Conservation (phyloP, 2,888 invertebrate genomes). For the Tenthredo amoena region DNA sequence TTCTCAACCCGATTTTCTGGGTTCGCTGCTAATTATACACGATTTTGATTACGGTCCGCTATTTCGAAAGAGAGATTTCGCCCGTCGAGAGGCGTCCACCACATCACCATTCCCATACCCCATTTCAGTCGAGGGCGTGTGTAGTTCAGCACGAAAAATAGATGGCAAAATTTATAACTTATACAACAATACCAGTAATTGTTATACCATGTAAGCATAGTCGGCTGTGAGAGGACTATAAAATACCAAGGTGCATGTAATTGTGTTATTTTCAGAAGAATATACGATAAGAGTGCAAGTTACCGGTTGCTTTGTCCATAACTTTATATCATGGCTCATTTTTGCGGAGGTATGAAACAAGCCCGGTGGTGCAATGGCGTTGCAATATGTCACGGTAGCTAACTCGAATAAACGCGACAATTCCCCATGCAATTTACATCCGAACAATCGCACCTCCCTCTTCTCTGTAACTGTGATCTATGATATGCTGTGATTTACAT, state of each 20-base stretch:
- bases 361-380: not conserved
- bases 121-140: not conserved
- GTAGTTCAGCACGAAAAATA: not conserved
- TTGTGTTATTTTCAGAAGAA: not conserved
- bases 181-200: not conserved
- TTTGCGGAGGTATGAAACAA: conserved; percentile 1
- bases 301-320: not conserved
- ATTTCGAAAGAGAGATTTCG: conserved; percentile 9
- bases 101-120: conserved; percentile 1
- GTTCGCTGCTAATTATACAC: conserved; percentile 10
- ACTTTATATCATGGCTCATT: not conserved
- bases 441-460: conserved; percentile 2
- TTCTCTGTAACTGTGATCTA: not conserved
- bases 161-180: not conserved
- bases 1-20: not conserved
- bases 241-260: not conserved
- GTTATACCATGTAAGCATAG: not conserved
- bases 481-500: conserved; percentile 6
- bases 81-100: not conserved
- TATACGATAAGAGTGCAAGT: not conserved
- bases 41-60: conserved; percentile 26
- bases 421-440: not conserved
- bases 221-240: not conserved
- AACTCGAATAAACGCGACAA: conserved; percentile 24
- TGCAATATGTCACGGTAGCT: not conserved